These are phyloP conservation scores for Cisticola juncidis DNA, from an alignment of 2,113 vertebrate species.

Conservation along the genomic window DNA sequence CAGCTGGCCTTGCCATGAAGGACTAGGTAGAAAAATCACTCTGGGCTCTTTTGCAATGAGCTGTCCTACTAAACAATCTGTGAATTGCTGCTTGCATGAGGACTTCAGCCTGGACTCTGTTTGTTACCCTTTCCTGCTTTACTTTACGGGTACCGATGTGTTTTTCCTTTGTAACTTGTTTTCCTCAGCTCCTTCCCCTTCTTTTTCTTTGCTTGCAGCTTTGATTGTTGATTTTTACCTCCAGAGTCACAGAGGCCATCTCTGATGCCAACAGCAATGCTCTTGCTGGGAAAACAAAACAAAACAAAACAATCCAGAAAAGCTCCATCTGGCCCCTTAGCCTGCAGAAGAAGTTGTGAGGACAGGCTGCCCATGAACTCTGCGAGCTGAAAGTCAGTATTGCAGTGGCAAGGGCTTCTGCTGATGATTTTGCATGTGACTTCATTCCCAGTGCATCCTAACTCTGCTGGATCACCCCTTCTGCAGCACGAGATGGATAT, in stretches of 20 bases:
- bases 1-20: not conserved
- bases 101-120: constrained; percentile 47
- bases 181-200: constrained; percentile 61
- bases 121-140: constrained; percentile 15
- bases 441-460: constrained; percentile 36
- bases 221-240: constrained; percentile 68
- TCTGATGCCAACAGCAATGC: constrained; percentile 50
- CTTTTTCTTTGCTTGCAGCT: constrained; percentile 61
- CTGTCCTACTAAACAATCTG: not conserved
- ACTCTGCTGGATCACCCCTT: constrained; percentile 35
- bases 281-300: constrained; percentile 29
- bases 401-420: not conserved
- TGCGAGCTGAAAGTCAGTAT: constrained; percentile 38
- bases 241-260: constrained; percentile 60
- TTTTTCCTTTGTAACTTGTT: constrained; percentile 25
- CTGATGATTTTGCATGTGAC: constrained; percentile 50
- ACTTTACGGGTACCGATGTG: not conserved
- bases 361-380: constrained; percentile 40
- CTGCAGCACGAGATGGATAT: not conserved
- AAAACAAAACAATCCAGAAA: not conserved
- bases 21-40: not conserved
- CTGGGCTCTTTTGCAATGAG: constrained; percentile 32
- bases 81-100: constrained; percentile 21
- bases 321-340: constrained; percentile 27
- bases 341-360: constrained; percentile 50